Conservation (phyloP, 2,888 invertebrate genomes). For the Thumatha senex region DNA sequence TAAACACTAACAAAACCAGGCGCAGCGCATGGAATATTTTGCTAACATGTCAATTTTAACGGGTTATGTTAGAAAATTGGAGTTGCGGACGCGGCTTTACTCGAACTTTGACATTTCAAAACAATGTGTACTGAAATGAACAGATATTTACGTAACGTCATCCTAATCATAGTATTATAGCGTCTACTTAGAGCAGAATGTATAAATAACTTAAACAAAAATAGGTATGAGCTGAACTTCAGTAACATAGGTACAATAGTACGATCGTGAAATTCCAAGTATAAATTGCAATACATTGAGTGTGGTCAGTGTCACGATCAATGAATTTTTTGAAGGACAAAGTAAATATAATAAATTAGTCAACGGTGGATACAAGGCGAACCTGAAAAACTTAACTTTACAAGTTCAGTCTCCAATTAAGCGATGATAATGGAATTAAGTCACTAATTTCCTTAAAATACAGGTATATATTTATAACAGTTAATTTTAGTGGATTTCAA, state of each 20-base stretch:
- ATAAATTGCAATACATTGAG: conserved; percentile 50
- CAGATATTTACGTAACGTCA: not conserved
- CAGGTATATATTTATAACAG: no score
- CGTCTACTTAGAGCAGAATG: conserved; percentile 13
- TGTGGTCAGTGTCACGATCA: conserved; percentile 53
- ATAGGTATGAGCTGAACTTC: conserved; percentile 18
- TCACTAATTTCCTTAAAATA: not conserved
- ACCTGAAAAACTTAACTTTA: no score
- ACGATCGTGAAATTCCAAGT: conserved; percentile 47
- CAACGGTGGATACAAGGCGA: not conserved
- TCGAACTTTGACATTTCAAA: conserved; percentile 52
- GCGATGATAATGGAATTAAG: no score
- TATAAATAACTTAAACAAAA: conserved; percentile 22
- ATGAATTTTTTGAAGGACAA: conserved; percentile 13
- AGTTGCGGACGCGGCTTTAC: no score
- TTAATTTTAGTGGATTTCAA: not conserved
- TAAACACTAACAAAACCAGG: no score
- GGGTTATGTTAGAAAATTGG: no score
- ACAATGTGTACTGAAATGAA: conserved; percentile 17
- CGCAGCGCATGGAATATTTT: no score
- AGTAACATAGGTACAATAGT: conserved; percentile 42
- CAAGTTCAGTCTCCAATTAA: not conserved
- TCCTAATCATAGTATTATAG: not conserved
- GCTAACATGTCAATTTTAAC: no score
- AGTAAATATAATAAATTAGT: not conserved